Evolutionary conservation across 2,888 invertebrate species (phyloP).

Genomic region (Ornithoptera alexandrae): DNA sequence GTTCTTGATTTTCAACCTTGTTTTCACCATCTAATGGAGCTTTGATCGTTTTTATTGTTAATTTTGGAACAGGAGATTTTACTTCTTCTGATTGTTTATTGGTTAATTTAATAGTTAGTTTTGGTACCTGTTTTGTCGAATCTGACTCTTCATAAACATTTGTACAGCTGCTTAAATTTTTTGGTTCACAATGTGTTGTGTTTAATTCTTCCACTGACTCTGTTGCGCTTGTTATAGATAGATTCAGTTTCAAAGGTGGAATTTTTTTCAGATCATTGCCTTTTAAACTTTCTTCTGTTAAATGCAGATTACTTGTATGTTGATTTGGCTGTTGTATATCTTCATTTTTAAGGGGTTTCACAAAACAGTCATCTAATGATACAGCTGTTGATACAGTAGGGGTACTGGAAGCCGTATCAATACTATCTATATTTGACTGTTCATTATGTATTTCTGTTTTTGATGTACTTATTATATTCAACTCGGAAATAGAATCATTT

Average conservation of each 20-base stretch:
- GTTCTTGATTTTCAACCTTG: constrained; percentile 47
- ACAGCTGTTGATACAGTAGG: constrained; percentile 6
- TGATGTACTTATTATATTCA: constrained; percentile 37
- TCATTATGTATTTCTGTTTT: constrained; percentile 14
- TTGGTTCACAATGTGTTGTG: constrained; percentile 32
- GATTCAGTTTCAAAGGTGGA: constrained; percentile 54
- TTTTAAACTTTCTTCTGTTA: constrained; percentile 25
- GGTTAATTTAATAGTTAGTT: constrained; percentile 73
- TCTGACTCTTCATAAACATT: constrained; percentile 40
- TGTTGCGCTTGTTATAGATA: constrained; percentile 39
- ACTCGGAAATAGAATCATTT: constrained; percentile 38
- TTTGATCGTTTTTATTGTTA: constrained; percentile 64
- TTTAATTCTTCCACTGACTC: constrained; percentile 32
- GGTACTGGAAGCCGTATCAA: not conserved
- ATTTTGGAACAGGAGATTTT: constrained; percentile 65
- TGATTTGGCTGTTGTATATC: constrained; percentile 11
- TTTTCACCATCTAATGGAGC: constrained; percentile 45
- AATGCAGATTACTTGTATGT: constrained; percentile 14
- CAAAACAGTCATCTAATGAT: constrained; percentile 11
- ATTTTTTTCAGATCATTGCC: constrained; percentile 46
- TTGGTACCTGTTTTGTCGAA: constrained; percentile 66
- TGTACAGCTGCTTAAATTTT: constrained; percentile 38
- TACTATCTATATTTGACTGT: constrained; percentile 3
- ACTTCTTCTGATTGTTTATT: constrained; percentile 62
- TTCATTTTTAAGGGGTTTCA: constrained; percentile 21